A percentile compares a stretch with the other conserved stretches of the same genome.
These are phyloP conservation scores for Larimichthys polyactis DNA, from an alignment of 2,113 vertebrate species.

Conservation along the genomic window DNA sequence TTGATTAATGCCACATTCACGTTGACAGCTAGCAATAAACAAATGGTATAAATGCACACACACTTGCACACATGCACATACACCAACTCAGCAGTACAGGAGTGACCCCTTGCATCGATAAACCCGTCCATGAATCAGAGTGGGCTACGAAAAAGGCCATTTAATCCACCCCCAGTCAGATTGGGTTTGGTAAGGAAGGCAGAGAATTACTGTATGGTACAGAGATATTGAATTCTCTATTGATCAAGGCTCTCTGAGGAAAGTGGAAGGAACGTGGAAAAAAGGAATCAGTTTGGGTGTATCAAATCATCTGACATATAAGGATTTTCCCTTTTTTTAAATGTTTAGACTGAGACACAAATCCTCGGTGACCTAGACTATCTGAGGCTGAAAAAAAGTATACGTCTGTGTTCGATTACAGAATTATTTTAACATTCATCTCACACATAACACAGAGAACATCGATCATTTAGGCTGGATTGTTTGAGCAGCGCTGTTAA, in stretches of 20 bases:
- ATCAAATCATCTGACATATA: background rate
- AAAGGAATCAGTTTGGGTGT: background rate
- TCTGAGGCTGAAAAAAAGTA: background rate
- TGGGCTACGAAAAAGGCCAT: conserved; percentile 36
- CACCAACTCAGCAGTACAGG: conserved; percentile 24
- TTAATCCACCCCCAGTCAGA: conserved; percentile 47
- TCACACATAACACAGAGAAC: conserved; percentile 3
- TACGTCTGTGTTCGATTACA: conserved; percentile 5
- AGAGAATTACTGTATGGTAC: conserved; percentile 53
- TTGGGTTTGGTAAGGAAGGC: conserved; percentile 34
- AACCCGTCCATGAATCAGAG: conserved; percentile 58
- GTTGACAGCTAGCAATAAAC: conserved; percentile 17
- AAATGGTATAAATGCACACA: background rate
- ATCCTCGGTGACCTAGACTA: conserved; percentile 7
- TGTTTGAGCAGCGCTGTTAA: conserved; percentile 26
- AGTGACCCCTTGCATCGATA: conserved; percentile 37
- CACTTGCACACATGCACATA: background rate
- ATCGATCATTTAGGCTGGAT: conserved; percentile 15
- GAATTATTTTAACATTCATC: conserved; percentile 14
- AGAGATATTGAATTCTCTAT: conserved; percentile 68
- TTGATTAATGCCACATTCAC: conserved; percentile 1
- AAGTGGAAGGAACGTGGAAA: conserved; percentile 25
- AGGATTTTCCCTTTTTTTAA: conserved; percentile 6
- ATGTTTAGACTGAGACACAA: conserved; percentile 9
- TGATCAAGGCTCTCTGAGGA: conserved; percentile 49